These are phyloP conservation scores for Trichechus manatus DNA, from an alignment of 2,113 vertebrate species.

Conservation along the genomic window DNA sequence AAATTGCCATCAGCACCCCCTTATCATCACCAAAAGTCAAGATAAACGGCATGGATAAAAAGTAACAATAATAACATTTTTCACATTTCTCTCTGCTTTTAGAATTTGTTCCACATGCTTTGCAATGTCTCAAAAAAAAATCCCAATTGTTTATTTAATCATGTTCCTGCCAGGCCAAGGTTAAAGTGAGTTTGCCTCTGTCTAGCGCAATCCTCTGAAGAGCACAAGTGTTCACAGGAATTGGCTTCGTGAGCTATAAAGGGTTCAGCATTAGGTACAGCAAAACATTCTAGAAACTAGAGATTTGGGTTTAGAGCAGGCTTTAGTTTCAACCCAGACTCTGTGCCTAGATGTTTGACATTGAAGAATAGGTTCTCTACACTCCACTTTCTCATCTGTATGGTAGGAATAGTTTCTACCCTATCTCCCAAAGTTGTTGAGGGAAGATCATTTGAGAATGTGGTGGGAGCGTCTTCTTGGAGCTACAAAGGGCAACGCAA, in stretches of 20 bases:
- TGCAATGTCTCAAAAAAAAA: neutral
- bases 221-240: neutral
- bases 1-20: neutral
- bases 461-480: neutral
- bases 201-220: neutral
- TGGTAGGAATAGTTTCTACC: slow-evolving; percentile 1
- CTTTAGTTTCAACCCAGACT: neutral
- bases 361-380: neutral
- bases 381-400: neutral
- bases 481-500: neutral
- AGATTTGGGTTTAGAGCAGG: neutral
- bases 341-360: neutral
- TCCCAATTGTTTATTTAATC: neutral
- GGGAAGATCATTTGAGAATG: neutral
- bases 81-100: slow-evolving; percentile 44
- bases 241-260: neutral
- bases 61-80: neutral
- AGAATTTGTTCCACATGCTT: slow-evolving; percentile 29
- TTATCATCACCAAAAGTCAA: neutral
- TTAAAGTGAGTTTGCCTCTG: neutral
- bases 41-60: neutral
- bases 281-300: neutral
- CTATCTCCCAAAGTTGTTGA: neutral
- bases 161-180: neutral
- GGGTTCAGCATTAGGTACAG: neutral